Evolutionary conservation across 1,140 invertebrate genomes (phyloP).

Genomic region (Eufriesea mexicana): DNA sequence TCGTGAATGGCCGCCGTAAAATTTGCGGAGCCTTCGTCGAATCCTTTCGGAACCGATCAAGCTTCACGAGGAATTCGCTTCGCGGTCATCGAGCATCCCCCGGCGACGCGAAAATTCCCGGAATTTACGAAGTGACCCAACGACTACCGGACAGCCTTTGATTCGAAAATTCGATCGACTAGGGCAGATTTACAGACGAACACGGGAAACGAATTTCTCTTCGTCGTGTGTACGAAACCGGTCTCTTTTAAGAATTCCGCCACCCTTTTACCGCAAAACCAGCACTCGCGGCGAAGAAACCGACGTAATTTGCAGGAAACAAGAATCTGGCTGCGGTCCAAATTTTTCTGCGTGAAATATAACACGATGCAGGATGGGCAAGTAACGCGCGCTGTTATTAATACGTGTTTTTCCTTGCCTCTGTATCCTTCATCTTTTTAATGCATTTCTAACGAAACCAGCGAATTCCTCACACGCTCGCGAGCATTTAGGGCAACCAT

Average conservation of each 20-base stretch:
- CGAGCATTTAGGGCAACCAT: too few species aligned
- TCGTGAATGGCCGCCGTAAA: not conserved
- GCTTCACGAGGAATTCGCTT: not conserved
- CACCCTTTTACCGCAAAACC: not conserved
- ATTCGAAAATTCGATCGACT: not conserved
- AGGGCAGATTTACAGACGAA: too few species aligned
- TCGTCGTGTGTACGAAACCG: not conserved
- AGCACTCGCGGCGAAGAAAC: slow-evolving; percentile 11
- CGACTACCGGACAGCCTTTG: not conserved
- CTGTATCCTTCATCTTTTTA: not conserved
- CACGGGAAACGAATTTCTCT: not conserved
- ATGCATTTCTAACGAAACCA: too few species aligned
- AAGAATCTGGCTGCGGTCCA: slow-evolving; percentile 43
- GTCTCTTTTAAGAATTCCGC: not conserved
- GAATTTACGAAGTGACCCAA: too few species aligned
- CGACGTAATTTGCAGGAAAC: slow-evolving; percentile 6
- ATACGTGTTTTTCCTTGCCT: not conserved
- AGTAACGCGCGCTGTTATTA: not conserved
- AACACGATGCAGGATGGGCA: not conserved
- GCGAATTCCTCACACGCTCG: not conserved
- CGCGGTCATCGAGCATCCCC: not conserved
- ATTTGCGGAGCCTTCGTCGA: not conserved
- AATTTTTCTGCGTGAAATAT: slow-evolving; percentile 23
- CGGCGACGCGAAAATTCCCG: not conserved
- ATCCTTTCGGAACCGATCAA: not conserved